Conservation (phyloP, 1,140 invertebrate species). For the Diplogasteroides magnus region DNA sequence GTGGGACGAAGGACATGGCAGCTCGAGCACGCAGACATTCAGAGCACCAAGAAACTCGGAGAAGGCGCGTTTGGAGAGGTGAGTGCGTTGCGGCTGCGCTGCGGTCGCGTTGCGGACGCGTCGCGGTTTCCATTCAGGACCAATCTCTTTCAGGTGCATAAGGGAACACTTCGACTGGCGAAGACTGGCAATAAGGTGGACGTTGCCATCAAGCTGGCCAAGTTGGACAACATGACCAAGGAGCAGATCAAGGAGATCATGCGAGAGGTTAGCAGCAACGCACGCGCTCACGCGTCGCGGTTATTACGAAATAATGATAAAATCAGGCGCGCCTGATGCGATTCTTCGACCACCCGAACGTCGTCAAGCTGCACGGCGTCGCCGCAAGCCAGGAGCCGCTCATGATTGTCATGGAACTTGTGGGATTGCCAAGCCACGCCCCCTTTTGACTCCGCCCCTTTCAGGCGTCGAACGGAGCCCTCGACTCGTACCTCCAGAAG, state of each 20-base stretch:
- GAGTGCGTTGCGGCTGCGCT: too few relatives aligned
- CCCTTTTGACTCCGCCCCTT: not conserved
- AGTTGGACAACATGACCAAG: constrained; percentile 78
- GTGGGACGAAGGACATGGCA: too few relatives aligned
- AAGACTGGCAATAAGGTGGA: not conserved
- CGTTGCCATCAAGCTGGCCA: constrained; percentile 7
- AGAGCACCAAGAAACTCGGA: too few relatives aligned
- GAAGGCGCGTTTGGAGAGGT: too few relatives aligned
- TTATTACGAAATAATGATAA: not conserved
- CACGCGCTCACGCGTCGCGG: too few relatives aligned
- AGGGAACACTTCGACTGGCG: not conserved
- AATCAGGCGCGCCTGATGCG: constrained; percentile 68
- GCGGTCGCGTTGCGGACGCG: too few relatives aligned
- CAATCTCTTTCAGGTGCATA: not conserved
- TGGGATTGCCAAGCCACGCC: not conserved
- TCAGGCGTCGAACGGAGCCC: constrained; percentile 5
- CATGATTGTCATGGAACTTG: not conserved
- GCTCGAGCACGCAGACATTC: too few relatives aligned
- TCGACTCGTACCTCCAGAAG: constrained; percentile 13
- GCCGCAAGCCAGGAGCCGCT: not conserved
- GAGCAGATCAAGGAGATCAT: constrained; percentile 79
- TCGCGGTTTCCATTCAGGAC: too few relatives aligned
- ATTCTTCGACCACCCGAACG: not conserved
- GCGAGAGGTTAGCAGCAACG: constrained; percentile 70
- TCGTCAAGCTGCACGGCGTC: not conserved